Percentiles rank a stretch among this genome's conserved stretches.
Evolutionary conservation across 2,888 invertebrate genomes (phyloP).

Genomic region (Melanchra persicariae): DNA sequence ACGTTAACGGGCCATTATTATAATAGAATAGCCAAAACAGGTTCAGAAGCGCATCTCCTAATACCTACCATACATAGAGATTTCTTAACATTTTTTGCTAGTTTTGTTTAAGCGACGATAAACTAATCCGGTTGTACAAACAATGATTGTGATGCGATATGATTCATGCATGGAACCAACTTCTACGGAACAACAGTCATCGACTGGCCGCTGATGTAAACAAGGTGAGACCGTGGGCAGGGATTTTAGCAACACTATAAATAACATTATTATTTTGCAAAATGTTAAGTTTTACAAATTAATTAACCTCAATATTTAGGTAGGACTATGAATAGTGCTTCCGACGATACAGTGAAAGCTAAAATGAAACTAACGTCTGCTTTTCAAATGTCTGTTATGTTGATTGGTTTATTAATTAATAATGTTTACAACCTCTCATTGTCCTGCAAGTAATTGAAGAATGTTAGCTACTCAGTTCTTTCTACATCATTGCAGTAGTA

Average conservation of each 20-base stretch:
- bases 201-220: conserved; percentile 65
- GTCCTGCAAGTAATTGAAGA: conserved; percentile 13
- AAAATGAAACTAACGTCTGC: conserved; percentile 5
- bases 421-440: conserved; percentile 1
- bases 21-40: neutral
- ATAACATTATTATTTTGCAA: conserved; percentile 35
- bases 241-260: conserved; percentile 55
- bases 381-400: neutral
- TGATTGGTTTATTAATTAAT: neutral
- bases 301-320: conserved; percentile 30
- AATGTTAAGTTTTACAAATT: conserved; percentile 25
- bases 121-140: conserved; percentile 62
- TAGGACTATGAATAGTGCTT: conserved; percentile 19
- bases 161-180: conserved; percentile 71
- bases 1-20: neutral
- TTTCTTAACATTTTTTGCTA: conserved; percentile 46
- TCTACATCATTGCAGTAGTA: conserved; percentile 12
- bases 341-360: neutral
- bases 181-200: conserved; percentile 73
- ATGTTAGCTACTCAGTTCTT: conserved; percentile 19
- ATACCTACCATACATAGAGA: conserved; percentile 35
- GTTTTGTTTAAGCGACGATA: conserved; percentile 60
- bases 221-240: conserved; percentile 62
- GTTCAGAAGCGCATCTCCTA: neutral
- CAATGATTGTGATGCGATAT: conserved; percentile 66